Percentiles rank a stretch among this genome's conserved stretches.
phyloP scores from a whole-genome alignment of 2,113 vertebrate genomes.

The Bothrops jararaca region DNA sequence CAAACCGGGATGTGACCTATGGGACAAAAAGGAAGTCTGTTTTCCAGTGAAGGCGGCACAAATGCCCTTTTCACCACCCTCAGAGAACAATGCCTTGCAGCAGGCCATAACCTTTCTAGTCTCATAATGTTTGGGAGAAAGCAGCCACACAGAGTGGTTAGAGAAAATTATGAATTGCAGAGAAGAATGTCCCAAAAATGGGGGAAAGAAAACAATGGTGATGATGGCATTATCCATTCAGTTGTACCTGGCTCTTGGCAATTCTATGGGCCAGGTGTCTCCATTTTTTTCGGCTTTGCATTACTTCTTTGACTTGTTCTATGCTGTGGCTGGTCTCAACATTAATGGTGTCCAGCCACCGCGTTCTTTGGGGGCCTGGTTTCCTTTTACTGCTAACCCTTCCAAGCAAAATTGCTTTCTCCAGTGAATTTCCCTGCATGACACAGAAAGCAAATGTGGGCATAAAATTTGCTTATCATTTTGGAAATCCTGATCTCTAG shows the following conservation, averaged over 20 bases:
- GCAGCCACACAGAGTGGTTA: neutral
- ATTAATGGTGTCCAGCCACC: neutral
- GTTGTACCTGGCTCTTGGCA: neutral
- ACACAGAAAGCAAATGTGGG: neutral
- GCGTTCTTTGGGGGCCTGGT: neutral
- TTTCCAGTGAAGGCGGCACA: neutral
- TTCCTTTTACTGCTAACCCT: neutral
- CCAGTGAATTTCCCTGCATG: neutral
- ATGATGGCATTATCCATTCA: neutral
- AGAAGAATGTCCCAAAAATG: neutral
- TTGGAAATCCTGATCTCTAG: neutral
- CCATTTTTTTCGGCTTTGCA: neutral
- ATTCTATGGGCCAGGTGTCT: no score
- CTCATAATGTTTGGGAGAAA: neutral
- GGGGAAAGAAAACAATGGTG: neutral
- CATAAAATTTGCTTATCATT: neutral
- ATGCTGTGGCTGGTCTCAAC: neutral
- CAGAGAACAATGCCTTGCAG: neutral
- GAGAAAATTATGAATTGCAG: neutral
- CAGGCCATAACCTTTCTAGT: no score
- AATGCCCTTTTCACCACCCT: neutral
- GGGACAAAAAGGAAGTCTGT: neutral
- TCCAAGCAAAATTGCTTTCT: neutral
- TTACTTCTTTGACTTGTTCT: neutral
- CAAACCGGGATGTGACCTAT: neutral